Evolutionary conservation across 1,140 invertebrate species (phyloP), one percentile per base, ranked within the genome.

Genomic region (Ostrea edulis): DNA sequence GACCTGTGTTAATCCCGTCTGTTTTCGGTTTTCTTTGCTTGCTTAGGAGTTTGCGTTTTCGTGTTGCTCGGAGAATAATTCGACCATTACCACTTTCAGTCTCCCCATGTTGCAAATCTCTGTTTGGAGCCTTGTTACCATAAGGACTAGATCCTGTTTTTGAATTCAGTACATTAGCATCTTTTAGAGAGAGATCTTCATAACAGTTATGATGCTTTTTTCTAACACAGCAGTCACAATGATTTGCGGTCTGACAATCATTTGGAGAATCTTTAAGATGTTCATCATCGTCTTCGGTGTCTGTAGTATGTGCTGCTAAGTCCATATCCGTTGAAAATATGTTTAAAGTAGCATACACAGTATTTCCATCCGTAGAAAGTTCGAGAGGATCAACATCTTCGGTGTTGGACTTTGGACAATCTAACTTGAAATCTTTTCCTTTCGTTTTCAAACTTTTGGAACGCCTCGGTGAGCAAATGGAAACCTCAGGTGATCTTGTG

Each of bases 331-430:
- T 58, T 8, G 83, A 85, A 85, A 52, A 54, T 55, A 85, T 85
- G 29, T 85, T 85, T 35, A 85, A 29, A 9, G 52, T 58, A 58
- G 55, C 83, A 85, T 85, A 85, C 14, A 85, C 83, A 44, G 83
- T 85, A 62, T 52, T 85, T 35, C 83, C 83, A 85, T 85, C 83
- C 7, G 83, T 85, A 11, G 83, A 85, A 29, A 85, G 52, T 85
- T 85, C 83, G 12, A 85, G 53, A 4, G 82, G 82, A 53, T 83
- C 82, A n/a, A 77, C 68, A 83, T 83, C 82, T 35, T 83, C 82
- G 2, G 44, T 52, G 20, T n/a, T 22, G 11, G 82, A 83, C 82
- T 83, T 83, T 0, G 17, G 52, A 11, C 44, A 35, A 14, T 22
- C n/a, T 54, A 8, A n/a, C 20, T 20, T 52, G 7, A 52, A 22